Evolutionary conservation across 2,797 vertebrate species (phyloP).

Genomic region (Melanotaenia nigrans): DNA sequence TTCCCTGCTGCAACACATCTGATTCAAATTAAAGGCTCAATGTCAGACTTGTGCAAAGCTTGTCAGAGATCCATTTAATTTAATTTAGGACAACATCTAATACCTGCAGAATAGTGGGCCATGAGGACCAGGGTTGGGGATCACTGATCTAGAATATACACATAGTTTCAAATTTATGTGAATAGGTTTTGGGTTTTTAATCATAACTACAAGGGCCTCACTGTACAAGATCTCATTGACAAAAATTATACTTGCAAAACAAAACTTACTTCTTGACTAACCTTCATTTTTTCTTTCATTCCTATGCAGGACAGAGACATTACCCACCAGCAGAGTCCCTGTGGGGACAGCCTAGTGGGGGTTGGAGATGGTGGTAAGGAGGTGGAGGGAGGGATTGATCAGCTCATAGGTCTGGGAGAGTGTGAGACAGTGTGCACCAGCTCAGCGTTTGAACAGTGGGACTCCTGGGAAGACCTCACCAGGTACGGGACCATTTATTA

Average conservation of each 20-base stretch:
- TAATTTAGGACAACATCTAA: too few relatives aligned
- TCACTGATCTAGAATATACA: not conserved
- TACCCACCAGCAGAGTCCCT: conserved; percentile 93
- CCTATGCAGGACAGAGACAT: conserved; percentile 92
- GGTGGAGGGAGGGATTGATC: conserved; percentile 88
- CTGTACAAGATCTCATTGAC: not conserved
- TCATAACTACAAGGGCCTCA: not conserved
- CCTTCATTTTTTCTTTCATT: not conserved
- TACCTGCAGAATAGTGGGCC: too few relatives aligned
- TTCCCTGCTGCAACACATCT: too few relatives aligned
- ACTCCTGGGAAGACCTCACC: conserved; percentile 98
- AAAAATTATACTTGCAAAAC: not conserved
- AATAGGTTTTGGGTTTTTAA: not conserved
- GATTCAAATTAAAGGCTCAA: too few relatives aligned
- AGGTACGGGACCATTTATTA: conserved; percentile 74
- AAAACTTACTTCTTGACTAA: not conserved
- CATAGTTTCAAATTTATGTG: not conserved
- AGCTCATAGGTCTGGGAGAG: conserved; percentile 90
- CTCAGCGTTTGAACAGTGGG: conserved; percentile 98
- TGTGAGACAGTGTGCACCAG: conserved; percentile 89
- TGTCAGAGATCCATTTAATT: too few relatives aligned
- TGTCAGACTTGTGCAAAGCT: too few relatives aligned
- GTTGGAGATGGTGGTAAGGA: conserved; percentile 87
- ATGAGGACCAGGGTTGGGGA: too few relatives aligned
- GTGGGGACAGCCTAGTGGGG: conserved; percentile 83